Conservation (phyloP, 2,113 vertebrate genomes). For the Emberiza fucata region DNA sequence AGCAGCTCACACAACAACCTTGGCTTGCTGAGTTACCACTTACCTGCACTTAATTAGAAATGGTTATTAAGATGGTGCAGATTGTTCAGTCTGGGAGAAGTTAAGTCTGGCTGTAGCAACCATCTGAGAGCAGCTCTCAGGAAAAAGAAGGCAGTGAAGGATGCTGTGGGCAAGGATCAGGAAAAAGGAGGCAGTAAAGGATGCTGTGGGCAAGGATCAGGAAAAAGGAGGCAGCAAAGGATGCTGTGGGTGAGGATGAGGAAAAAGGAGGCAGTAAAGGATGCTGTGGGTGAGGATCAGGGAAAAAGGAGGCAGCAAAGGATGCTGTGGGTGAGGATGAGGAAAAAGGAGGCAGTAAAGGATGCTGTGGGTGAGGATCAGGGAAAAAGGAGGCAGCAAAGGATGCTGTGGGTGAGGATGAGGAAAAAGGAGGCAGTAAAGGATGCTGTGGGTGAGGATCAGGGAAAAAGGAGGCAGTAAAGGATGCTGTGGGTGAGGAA, state of each 20-base stretch:
- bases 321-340: background rate
- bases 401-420: background rate
- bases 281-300: background rate
- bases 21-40: background rate
- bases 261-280: background rate
- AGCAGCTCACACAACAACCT: background rate
- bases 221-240: background rate
- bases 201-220: background rate
- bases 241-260: too few species aligned
- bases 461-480: background rate
- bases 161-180: background rate
- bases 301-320: background rate
- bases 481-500: background rate
- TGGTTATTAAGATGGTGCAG: background rate
- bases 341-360: background rate
- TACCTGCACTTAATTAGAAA: background rate
- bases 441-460: background rate
- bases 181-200: background rate
- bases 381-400: background rate
- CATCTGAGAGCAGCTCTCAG: background rate
- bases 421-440: background rate
- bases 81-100: accelerated
- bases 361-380: background rate
- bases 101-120: background rate
- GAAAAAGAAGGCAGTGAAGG: background rate